phyloP scores from a whole-genome alignment of 2,113 vertebrate genomes.

The Pygoscelis antarcticus region DNA sequence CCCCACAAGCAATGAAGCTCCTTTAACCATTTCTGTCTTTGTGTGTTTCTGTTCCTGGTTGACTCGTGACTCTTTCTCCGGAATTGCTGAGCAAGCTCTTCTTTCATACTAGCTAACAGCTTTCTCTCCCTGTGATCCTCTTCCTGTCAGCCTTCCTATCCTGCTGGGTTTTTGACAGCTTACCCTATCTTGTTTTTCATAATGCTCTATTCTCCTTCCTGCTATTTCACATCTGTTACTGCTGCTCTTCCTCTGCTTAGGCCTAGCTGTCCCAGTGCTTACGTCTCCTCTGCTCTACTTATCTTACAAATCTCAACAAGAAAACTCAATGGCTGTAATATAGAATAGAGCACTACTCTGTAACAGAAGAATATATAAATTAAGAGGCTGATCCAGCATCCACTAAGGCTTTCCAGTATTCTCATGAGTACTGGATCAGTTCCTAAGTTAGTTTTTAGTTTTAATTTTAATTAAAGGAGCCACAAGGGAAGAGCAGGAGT shows the following conservation, averaged over 20 bases:
- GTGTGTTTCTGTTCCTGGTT: neutral
- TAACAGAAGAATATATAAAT: neutral
- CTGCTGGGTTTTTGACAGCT: neutral
- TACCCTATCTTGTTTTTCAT: neutral
- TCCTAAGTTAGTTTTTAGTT: neutral
- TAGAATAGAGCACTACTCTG: neutral
- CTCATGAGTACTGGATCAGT: neutral
- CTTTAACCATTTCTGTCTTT: neutral
- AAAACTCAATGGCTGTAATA: neutral
- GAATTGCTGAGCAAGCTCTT: neutral
- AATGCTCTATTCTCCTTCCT: neutral
- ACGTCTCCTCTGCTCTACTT: neutral
- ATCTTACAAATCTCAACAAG: neutral
- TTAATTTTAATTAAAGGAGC: neutral
- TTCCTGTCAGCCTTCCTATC: neutral
- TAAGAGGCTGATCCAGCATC: neutral
- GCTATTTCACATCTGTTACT: neutral
- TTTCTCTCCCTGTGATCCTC: neutral
- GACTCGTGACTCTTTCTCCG: neutral
- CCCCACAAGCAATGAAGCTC: neutral
- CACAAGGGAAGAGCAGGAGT: neutral
- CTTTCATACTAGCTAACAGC: neutral
- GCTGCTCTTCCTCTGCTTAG: neutral
- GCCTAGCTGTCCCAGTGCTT: neutral
- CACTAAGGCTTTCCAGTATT: neutral